Evolutionary conservation across 2,888 invertebrate species (phyloP).

Genomic region (Zaprionus obscuricornis): DNA sequence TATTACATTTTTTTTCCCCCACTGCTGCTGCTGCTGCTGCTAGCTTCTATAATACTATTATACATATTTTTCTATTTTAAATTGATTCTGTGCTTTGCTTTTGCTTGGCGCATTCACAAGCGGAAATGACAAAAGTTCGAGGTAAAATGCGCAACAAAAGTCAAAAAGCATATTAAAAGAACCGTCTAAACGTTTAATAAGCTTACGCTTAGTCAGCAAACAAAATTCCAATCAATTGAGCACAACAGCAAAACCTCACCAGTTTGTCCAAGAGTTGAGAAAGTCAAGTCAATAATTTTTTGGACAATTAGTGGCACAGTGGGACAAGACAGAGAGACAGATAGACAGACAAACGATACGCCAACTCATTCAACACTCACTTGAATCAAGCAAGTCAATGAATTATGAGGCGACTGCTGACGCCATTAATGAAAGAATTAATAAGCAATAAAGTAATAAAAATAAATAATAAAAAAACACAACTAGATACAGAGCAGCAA

Average conservation of each 20-base stretch:
- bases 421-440: conserved; percentile 62
- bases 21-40: too few species aligned
- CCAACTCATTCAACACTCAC: conserved; percentile 32
- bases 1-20: conserved; percentile 26
- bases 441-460: conserved; percentile 49
- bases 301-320: conserved; percentile 49
- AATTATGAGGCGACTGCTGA: conserved; percentile 55
- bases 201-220: conserved; percentile 49
- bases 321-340: conserved; percentile 24
- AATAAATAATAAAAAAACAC: conserved; percentile 28
- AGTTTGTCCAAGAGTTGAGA: conserved; percentile 13
- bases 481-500: conserved; percentile 38
- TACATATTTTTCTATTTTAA: conserved; percentile 23
- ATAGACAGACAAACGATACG: conserved; percentile 26
- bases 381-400: conserved; percentile 53
- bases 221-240: conserved; percentile 53
- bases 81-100: conserved; percentile 35
- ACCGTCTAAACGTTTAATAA: too few species aligned
- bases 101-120: conserved; percentile 5
- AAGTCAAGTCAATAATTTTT: conserved; percentile 54
- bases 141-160: conserved; percentile 34
- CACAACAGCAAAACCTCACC: conserved; percentile 1
- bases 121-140: conserved; percentile 57
- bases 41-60: too few species aligned
- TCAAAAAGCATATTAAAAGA: too few species aligned